Evolutionary conservation across 2,113 vertebrate species (phyloP).

Genomic region (Salminus brasiliensis): DNA sequence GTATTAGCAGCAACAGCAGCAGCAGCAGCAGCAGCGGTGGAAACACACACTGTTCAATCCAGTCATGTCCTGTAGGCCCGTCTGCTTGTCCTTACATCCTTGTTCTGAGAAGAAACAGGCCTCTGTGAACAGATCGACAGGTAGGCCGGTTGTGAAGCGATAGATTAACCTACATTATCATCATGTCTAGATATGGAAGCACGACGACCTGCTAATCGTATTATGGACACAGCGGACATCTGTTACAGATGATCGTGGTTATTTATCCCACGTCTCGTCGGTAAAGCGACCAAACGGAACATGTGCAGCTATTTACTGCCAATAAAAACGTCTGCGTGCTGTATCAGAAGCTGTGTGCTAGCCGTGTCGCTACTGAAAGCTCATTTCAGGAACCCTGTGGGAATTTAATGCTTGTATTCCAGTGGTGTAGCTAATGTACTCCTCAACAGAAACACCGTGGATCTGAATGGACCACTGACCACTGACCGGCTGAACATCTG

Average conservation of each 20-base stretch:
- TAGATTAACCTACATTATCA: not conserved
- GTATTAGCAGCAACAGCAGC: not conserved
- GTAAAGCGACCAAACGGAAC: conserved; percentile 62
- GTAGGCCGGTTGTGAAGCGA: conserved; percentile 3
- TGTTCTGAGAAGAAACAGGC: conserved; percentile 2
- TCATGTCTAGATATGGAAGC: not conserved
- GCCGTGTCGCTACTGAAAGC: too few species aligned
- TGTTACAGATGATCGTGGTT: conserved; percentile 27
- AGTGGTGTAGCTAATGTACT: too few species aligned
- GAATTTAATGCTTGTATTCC: too few species aligned
- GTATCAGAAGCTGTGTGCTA: too few species aligned
- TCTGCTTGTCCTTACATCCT: not conserved
- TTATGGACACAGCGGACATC: conserved; percentile 2
- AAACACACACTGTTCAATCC: not conserved
- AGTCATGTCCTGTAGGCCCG: not conserved
- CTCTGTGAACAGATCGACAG: not conserved
- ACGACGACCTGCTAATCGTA: not conserved
- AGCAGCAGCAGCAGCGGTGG: too few species aligned
- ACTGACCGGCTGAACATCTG: too few species aligned
- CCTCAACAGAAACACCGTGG: too few species aligned
- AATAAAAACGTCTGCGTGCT: too few species aligned
- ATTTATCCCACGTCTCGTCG: conserved; percentile 64
- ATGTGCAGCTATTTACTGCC: conserved; percentile 57
- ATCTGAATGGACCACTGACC: too few species aligned
- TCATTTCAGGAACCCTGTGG: too few species aligned